A percentile compares a stretch with the other conserved stretches of the same genome.
These are phyloP conservation scores for Heliothis peltigera DNA, from an alignment of 2,888 invertebrate species.

Conservation along the genomic window DNA sequence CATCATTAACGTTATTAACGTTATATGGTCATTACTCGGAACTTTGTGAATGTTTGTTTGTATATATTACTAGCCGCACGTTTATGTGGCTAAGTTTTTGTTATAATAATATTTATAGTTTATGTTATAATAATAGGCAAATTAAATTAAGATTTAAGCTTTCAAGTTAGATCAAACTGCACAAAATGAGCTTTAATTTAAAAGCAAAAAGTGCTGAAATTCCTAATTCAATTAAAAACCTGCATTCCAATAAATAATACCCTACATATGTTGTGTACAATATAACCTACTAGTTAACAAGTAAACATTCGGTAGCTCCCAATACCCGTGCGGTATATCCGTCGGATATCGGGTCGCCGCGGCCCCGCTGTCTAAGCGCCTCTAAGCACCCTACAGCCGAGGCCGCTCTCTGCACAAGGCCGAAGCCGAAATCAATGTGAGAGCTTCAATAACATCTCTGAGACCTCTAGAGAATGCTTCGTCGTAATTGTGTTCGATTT, in stretches of 20 bases:
- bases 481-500: constrained; percentile 22
- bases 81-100: too few relatives aligned
- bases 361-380: constrained; percentile 71
- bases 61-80: too few relatives aligned
- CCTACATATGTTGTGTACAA: too few relatives aligned
- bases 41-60: neutral
- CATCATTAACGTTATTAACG: constrained; percentile 19
- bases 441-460: constrained; percentile 53
- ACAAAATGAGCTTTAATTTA: too few relatives aligned
- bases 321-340: constrained; percentile 56
- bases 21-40: constrained; percentile 5
- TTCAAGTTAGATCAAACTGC: too few relatives aligned
- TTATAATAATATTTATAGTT: too few relatives aligned
- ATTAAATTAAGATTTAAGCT: too few relatives aligned
- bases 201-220: too few relatives aligned
- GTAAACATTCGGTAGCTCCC: neutral
- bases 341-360: constrained; percentile 73
- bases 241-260: too few relatives aligned
- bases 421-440: constrained; percentile 62
- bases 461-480: constrained; percentile 40
- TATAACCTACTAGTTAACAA: too few relatives aligned
- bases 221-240: too few relatives aligned
- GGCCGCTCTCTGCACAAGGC: constrained; percentile 74
- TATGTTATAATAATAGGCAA: too few relatives aligned
- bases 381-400: constrained; percentile 74